Conservation (phyloP, 2,888 invertebrate genomes). For the Nemotelus nigrinus region DNA sequence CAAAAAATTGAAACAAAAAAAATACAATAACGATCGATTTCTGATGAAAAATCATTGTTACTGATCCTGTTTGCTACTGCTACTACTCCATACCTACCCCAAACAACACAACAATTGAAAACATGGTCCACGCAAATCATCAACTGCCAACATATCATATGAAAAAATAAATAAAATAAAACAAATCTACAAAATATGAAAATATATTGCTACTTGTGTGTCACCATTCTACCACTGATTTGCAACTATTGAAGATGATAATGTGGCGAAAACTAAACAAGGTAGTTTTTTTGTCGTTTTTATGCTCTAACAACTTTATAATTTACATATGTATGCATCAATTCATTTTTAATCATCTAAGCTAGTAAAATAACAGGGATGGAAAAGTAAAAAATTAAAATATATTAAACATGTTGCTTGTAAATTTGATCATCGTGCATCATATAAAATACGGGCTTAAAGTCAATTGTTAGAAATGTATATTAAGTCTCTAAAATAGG, state of each 20-base stretch:
- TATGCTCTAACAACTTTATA: not conserved
- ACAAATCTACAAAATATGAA: not conserved
- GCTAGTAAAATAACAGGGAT: no score
- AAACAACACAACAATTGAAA: not conserved
- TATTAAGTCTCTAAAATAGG: no score
- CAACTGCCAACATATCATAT: no score
- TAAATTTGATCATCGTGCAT: no score
- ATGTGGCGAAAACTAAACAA: conserved; percentile 42
- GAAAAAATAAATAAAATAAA: conserved; percentile 20
- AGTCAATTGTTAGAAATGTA: no score
- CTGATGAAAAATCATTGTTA: no score
- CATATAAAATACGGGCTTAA: no score
- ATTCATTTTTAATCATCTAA: no score
- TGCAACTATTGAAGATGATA: conserved; percentile 28
- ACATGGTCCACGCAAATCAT: not conserved
- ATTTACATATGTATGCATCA: not conserved
- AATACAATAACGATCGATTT: no score
- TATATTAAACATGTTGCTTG: no score
- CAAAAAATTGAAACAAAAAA: no score
- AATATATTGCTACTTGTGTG: not conserved
- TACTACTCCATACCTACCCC: not conserved
- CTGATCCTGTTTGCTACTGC: conserved; percentile 15
- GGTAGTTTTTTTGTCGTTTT: conserved; percentile 36
- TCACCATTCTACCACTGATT: conserved; percentile 13
- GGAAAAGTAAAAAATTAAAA: no score